Evolutionary conservation across 2,797 vertebrate genomes (phyloP), one percentile per base, ranked within the genome.

Genomic region (Siniperca obscura): DNA sequence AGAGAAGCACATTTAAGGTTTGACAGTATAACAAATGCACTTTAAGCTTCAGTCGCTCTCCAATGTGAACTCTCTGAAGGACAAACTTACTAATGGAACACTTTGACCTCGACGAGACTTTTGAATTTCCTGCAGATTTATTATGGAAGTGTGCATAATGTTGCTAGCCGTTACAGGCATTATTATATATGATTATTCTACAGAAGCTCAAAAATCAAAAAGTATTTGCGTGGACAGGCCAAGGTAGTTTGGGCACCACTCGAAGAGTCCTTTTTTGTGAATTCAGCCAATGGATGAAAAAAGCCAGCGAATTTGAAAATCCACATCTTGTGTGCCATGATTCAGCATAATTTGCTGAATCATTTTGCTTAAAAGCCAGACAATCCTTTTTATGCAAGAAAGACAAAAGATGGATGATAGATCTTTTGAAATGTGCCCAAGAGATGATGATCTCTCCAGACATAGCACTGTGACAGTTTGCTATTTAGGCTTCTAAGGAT

Each of bases 401-500:
- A 25, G 19, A 67, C 48, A 59, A 78, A 60, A 25, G 61, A 67
- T 52, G 13, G 27, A 42, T 50, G 74, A 59, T 17, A n/a, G n/a
- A n/a, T 81, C 55, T 55, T 78, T 57, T 70, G n/a, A 57, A 82
- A 72, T 60, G 57, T 76, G 30, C 72, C 68, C 50, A 57, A 40
- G 57, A 78, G 53, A 25, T 27, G n/a, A 40, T 6, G 67, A 73
- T 70, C 4, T 25, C 69, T 73, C 61, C 69, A 81, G 81, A 87
- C 70, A 3, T 74, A 60, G 34, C 72, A 80, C 78, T 74, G 67
- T 72, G 66, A 88, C 83, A 80, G 79, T 89, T 81, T 81, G 62
- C 73, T 87, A 86, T 92, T 87, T 80, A 83, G 76, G 78, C 62
- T 78, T 87, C 83, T 86, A 72, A 83, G 62, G 59, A 86, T 44